Evolutionary conservation across 2,888 invertebrate genomes (phyloP), one percentile per base, ranked within the genome.

Genomic region (Nowickia ferox): DNA sequence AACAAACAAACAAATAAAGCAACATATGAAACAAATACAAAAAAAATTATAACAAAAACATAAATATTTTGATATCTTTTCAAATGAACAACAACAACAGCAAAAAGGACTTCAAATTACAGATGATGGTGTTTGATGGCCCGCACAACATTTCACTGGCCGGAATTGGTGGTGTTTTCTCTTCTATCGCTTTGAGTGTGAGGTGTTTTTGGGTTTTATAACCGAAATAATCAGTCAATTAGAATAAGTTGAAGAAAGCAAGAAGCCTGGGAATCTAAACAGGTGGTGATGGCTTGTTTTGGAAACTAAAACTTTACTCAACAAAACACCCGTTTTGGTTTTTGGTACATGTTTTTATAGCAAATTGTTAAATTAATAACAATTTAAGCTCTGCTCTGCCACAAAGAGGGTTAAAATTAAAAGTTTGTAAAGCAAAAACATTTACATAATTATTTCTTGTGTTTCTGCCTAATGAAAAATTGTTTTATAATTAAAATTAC

Each of bases 1-100:
- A 77, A 72, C 71, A 78, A 69, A 78, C 46, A 81, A 74, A 48
- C 40, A 57, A 77, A 19, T 13, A 22, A n/a, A 48, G 19, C 42
- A 74, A 75, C 82, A 78, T 75, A 57, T 78, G 74, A 83, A 86
- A 46, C n/a, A 71, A 44, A 42, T 38, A 79, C 22, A 79, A 53
- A 53, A 53, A 53, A 69, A 38, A 65, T 30, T 71, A 63, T 55
- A 63, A 72, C 55, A 72, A 76, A 79, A 77, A 80, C 71, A 84
- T 83, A 87, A 87, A 87, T 84, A 87, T 87, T 87, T 84, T 85
- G 87, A 87, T 87, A 84, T 83, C 84, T 87, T 87, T 85, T 72
- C 79, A 84, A 74, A 79, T 69, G 44, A 76, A 80, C 40, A 74
- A 63, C 40, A 61, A 65, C 30, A 38, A 61, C 71, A 80, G 6